Evolutionary conservation across 64 coral and sea anemone species (phyloP).

Genomic region (Montipora sp.): DNA sequence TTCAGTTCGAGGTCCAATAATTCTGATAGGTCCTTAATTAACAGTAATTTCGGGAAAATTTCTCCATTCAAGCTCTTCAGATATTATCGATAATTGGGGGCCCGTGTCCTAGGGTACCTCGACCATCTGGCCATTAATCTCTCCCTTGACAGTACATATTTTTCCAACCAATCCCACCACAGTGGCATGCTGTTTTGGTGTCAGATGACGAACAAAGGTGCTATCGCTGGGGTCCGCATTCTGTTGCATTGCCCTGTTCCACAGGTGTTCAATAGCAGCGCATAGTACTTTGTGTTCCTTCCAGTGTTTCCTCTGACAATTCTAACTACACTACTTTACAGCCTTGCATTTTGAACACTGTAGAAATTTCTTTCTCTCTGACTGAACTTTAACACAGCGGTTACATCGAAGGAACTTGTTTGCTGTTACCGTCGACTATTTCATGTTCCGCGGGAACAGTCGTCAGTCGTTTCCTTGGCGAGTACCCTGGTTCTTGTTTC

Average conservation of each 20-base stretch:
- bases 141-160: constrained; percentile 39
- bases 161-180: constrained; percentile 42
- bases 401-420: constrained; percentile 49
- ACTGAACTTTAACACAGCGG: constrained; percentile 59
- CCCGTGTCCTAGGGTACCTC: constrained; percentile 54
- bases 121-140: constrained; percentile 27
- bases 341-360: constrained; percentile 61
- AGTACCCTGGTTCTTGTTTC: neutral
- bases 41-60: constrained; percentile 16
- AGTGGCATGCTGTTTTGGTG: constrained; percentile 29
- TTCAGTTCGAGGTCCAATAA: constrained; percentile 20
- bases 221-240: neutral
- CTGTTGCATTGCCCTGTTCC: neutral
- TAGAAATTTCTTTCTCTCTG: constrained; percentile 6
- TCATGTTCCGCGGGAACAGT: constrained; percentile 66
- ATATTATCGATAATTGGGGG: constrained; percentile 33
- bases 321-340: constrained; percentile 56
- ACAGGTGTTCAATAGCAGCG: constrained; percentile 21
- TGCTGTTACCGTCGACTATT: constrained; percentile 56
- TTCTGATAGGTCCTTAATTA: constrained; percentile 39
- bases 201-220: constrained; percentile 35
- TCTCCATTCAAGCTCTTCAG: neutral
- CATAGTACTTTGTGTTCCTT: constrained; percentile 51
- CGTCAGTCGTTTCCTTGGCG: constrained; percentile 54
- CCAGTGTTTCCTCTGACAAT: constrained; percentile 66